Conservation (phyloP, 2,113 vertebrate species). For the Malurus cyaneus region DNA sequence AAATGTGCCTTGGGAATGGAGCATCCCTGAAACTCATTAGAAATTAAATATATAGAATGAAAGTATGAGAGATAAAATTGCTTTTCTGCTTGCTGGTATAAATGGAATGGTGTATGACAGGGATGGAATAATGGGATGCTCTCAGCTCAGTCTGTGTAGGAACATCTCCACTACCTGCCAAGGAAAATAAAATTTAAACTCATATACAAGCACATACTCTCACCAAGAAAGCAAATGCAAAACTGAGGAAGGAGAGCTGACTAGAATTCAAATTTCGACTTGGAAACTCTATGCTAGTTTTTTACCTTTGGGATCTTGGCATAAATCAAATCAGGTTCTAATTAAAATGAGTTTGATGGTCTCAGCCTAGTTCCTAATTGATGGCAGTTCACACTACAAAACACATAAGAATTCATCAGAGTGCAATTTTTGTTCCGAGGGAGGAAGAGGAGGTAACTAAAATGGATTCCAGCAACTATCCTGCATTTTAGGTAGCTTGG, state of each 20-base stretch:
- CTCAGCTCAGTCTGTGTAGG: not conserved
- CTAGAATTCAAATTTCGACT: conserved; percentile 32
- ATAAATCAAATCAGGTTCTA: conserved; percentile 56
- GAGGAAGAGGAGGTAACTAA: not conserved
- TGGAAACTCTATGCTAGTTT: not conserved
- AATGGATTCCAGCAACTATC: not conserved
- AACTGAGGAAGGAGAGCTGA: not conserved
- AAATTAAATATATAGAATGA: conserved; percentile 49
- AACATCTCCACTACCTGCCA: not conserved
- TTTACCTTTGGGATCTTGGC: conserved; percentile 37
- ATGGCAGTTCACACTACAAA: conserved; percentile 39
- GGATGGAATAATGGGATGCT: conserved; percentile 23
- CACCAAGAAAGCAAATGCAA: not conserved
- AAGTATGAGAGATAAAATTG: conserved; percentile 32
- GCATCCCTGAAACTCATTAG: conserved; percentile 42
- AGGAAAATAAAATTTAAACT: not conserved
- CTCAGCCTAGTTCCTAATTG: conserved; percentile 42
- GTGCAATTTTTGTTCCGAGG: not conserved
- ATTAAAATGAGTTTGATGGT: conserved; percentile 60
- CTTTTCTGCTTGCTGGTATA: conserved; percentile 21
- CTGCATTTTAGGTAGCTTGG: not conserved
- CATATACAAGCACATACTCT: not conserved
- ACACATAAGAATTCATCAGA: conserved; percentile 16
- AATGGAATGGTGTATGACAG: conserved; percentile 21
- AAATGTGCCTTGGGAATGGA: conserved; percentile 39